phyloP scores from a whole-genome alignment of 2,113 vertebrate genomes.

The Ceyx cyanopectus region DNA sequence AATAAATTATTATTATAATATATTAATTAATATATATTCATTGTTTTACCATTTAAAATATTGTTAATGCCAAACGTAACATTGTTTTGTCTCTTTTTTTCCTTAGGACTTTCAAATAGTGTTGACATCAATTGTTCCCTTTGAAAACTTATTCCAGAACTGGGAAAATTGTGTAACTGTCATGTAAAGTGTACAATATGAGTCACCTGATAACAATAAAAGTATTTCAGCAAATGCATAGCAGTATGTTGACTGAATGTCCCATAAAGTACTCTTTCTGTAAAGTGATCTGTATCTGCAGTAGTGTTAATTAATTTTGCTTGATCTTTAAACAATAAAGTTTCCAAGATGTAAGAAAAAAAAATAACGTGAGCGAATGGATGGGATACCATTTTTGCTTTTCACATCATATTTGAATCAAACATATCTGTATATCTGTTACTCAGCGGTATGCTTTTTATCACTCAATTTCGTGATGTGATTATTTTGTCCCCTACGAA shows the following conservation, averaged over 20 bases:
- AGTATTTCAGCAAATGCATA: not conserved
- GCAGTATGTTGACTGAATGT: not conserved
- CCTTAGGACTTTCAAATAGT: conserved; percentile 83
- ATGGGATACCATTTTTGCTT: not conserved
- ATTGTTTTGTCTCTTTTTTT: conserved; percentile 40
- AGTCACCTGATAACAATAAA: conserved; percentile 25
- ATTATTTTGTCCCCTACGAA: not conserved
- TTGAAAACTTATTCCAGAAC: conserved; percentile 81
- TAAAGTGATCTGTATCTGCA: not conserved
- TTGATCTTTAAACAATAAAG: not conserved
- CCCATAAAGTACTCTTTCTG: not conserved
- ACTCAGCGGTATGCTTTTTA: not conserved
- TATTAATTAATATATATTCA: not conserved
- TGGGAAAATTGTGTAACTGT: conserved; percentile 78
- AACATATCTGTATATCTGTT: not conserved
- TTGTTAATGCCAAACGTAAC: not conserved
- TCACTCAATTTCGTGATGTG: not conserved
- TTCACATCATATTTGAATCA: not conserved
- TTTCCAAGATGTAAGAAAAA: not conserved
- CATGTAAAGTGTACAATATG: not conserved
- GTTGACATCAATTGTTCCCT: conserved; percentile 79
- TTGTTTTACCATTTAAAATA: not conserved
- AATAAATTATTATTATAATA: too few relatives aligned
- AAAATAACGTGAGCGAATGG: not conserved
- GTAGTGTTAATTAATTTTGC: not conserved